Conservation (phyloP, 1,140 invertebrate species). For the Macrocentrus cingulum region DNA sequence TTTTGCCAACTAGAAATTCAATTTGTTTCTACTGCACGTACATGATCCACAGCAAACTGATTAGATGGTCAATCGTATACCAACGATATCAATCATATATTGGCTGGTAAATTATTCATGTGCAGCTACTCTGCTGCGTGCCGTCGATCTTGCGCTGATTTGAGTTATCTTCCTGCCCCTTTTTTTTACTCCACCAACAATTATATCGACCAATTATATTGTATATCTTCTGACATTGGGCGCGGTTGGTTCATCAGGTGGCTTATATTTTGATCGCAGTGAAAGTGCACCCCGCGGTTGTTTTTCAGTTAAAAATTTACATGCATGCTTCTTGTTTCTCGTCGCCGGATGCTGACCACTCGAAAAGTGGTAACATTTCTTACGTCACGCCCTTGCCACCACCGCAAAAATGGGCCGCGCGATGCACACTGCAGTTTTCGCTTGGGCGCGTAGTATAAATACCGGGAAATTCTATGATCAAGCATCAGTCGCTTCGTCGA, state of each 20-base stretch:
- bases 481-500: conserved; percentile 14
- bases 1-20: too few relatives aligned
- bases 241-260: conserved; percentile 11
- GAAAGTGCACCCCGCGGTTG: conserved; percentile 7
- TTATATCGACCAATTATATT: too few relatives aligned
- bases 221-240: conserved; percentile 19
- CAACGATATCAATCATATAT: too few relatives aligned
- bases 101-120: too few relatives aligned
- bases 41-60: too few relatives aligned
- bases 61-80: too few relatives aligned
- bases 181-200: too few relatives aligned
- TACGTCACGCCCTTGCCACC: conserved; percentile 8
- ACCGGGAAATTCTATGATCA: neutral
- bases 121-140: too few relatives aligned
- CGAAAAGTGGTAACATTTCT: conserved; percentile 3
- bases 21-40: too few relatives aligned
- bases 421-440: conserved; percentile 3
- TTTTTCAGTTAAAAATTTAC: neutral
- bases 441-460: conserved; percentile 16
- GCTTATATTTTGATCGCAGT: conserved; percentile 19
- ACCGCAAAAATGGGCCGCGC: conserved; percentile 4
- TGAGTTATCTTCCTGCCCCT: too few relatives aligned
- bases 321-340: neutral
- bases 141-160: neutral
- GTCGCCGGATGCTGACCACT: neutral